These are phyloP conservation scores for Drosophila grimshawi DNA, from an alignment of 1,140 invertebrate genomes.

Conservation along the genomic window DNA sequence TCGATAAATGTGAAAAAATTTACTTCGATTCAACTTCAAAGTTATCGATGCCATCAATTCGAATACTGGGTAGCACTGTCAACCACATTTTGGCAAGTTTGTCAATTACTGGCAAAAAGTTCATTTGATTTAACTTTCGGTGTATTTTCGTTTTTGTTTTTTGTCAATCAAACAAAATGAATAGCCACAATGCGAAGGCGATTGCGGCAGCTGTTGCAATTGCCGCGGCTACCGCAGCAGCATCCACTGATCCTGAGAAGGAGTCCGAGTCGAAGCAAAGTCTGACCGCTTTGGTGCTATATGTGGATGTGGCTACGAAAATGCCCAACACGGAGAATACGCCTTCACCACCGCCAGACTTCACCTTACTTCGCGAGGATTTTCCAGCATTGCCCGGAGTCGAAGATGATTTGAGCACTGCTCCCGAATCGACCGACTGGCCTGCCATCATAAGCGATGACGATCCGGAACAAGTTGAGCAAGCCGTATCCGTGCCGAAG, in stretches of 20 bases:
- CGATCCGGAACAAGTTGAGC: constrained; percentile 11
- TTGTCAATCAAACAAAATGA: constrained; percentile 48
- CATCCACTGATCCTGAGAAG: constrained; percentile 11
- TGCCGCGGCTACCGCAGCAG: constrained; percentile 20
- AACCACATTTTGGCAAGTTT: not conserved
- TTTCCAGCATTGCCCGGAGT: constrained; percentile 65
- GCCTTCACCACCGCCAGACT: constrained; percentile 30
- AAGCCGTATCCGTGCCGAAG: not conserved
- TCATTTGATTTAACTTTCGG: constrained; percentile 13
- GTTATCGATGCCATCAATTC: constrained; percentile 4
- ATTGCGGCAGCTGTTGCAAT: constrained; percentile 40
- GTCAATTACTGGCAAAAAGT: constrained; percentile 16
- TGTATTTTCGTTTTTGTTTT: constrained; percentile 1
- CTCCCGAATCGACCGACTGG: constrained; percentile 53
- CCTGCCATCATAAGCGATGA: constrained; percentile 53
- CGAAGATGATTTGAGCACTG: not conserved
- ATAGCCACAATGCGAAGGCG: constrained; percentile 48
- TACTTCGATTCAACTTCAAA: not conserved
- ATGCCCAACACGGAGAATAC: constrained; percentile 25
- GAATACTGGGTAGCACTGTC: constrained; percentile 3
- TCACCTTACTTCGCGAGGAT: constrained; percentile 61
- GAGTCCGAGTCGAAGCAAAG: constrained; percentile 17
- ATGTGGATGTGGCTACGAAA: constrained; percentile 73
- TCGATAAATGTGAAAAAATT: not conserved
- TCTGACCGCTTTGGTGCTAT: constrained; percentile 18